Evolutionary conservation across 2,888 invertebrate species (phyloP).

Genomic region (Seladonia tumulorum): DNA sequence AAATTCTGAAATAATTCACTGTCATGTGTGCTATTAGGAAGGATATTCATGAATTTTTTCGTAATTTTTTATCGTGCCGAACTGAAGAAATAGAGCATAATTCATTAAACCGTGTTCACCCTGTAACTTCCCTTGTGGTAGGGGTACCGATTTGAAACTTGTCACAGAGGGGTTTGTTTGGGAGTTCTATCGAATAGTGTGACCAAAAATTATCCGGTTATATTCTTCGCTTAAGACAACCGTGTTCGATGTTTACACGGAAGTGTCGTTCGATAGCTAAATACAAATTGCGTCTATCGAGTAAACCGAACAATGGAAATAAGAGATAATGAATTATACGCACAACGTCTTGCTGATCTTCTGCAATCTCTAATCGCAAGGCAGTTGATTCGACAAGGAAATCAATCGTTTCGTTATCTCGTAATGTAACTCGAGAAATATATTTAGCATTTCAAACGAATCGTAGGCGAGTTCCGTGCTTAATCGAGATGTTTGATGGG

Average conservation of each 20-base stretch:
- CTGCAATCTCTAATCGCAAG: background rate
- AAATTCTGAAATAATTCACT: no score
- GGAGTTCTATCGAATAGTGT: no score
- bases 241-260: background rate
- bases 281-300: background rate
- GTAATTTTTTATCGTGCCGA: no score
- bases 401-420: background rate
- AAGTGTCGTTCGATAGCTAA: background rate
- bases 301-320: background rate
- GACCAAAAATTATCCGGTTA: no score
- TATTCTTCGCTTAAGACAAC: background rate
- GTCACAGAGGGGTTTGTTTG: no score
- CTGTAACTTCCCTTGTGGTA: no score
- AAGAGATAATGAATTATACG: background rate
- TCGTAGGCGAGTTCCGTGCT: conserved; percentile 19
- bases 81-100: no score
- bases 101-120: no score
- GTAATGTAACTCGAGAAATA: background rate
- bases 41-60: no score
- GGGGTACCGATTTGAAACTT: no score
- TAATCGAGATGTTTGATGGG: conserved; percentile 18
- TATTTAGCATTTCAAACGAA: conserved; percentile 20
- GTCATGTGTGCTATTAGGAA: no score
- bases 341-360: background rate
- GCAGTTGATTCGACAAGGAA: background rate